Conservation (phyloP, 2,888 invertebrate genomes). For the Chrysolina oricalcia region DNA sequence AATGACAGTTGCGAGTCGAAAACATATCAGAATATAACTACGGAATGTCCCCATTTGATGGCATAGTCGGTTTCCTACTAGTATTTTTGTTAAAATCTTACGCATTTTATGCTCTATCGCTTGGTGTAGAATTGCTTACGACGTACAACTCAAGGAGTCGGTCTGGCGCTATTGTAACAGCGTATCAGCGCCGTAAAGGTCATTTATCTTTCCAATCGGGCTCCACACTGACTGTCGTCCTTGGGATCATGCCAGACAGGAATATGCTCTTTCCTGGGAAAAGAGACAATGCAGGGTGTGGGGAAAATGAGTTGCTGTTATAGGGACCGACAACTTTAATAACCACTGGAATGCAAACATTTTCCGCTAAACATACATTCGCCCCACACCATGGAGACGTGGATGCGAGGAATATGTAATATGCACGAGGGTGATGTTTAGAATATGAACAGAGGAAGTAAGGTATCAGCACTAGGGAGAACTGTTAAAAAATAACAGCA, state of each 20-base stretch:
- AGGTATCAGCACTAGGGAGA: too few species aligned
- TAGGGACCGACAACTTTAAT: not conserved
- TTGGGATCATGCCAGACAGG: conserved; percentile 27
- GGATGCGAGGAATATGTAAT: not conserved
- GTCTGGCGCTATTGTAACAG: conserved; percentile 30
- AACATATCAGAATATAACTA: too few species aligned
- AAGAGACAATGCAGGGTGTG: not conserved
- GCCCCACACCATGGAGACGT: not conserved
- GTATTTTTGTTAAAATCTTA: too few species aligned
- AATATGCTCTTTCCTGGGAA: conserved; percentile 13
- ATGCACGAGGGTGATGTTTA: not conserved
- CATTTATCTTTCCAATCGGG: conserved; percentile 34
- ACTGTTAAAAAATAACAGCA: too few species aligned
- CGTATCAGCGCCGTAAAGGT: conserved; percentile 13
- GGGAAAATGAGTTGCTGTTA: not conserved
- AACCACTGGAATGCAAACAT: not conserved
- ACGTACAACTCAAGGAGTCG: not conserved
- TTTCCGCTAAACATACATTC: not conserved
- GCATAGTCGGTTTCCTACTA: too few species aligned
- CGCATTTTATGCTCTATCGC: too few species aligned
- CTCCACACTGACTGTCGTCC: conserved; percentile 26
- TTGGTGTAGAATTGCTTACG: not conserved
- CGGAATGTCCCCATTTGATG: too few species aligned
- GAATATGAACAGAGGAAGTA: not conserved
- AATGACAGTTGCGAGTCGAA: too few species aligned